Evolutionary conservation across 2,888 invertebrate species (phyloP), one percentile per base, ranked within the genome.

Genomic region (Caenorhabditis becei): DNA sequence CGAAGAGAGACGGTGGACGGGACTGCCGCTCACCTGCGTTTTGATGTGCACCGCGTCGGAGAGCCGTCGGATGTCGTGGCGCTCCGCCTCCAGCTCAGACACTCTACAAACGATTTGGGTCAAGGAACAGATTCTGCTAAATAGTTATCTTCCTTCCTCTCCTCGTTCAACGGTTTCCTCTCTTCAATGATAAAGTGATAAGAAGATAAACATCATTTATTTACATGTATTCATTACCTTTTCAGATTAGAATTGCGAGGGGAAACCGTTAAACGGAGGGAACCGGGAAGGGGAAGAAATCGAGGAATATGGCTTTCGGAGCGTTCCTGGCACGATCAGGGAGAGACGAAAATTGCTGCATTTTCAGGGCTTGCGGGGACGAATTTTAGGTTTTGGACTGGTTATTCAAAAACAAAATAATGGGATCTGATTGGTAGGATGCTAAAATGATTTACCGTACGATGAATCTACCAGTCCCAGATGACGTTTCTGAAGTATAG

Each of bases 21-120:
- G 80, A 67, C 67, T 72, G 69, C 69, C 59, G 74, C 80, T 74
- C 63, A 80, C 80, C 80, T 80, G 74, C 23, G 74, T 61, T 74
- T 74, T 74, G 28, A 74, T 59, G 26, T 80, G 74, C 37, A 75
- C 51, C 23, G 74, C 63, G 49, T 74, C 80, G 2, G 74, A 74
- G n/a, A 58, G 26, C 26, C 63, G 62, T 18, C 74, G 67, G 16
- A 74, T 44, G 53, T 80, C 80, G 37, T 49, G 59, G 20, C 63
- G 53, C 28, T 80, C 80, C 11, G 35, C 37, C 20, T 74, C 74
- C 51, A 80, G 20, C 53, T 80, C 80, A 18, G 58, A 51, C 16
- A 80, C 80, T 70, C 80, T 80, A 56, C 4, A 32, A 32, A n/a
- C n/a, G n/a, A n/a, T n/a, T n/a, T n/a, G n/a, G n/a, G n/a, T n/a